phyloP scores from a whole-genome alignment of 1,140 invertebrate genomes.

The Trichonephila clavata region DNA sequence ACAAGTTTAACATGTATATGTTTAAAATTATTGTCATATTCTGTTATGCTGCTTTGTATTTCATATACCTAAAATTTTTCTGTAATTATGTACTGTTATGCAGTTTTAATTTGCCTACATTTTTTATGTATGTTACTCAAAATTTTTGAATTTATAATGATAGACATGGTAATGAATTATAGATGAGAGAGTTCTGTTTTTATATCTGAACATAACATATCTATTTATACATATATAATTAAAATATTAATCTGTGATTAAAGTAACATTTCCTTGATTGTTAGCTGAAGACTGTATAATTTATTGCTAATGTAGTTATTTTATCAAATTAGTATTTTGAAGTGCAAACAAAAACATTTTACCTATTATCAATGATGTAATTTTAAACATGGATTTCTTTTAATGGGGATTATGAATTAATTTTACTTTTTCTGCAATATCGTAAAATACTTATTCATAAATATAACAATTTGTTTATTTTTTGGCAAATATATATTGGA shows the following conservation, averaged over 20 bases:
- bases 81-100: no score
- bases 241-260: not conserved
- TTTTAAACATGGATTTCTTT: not conserved
- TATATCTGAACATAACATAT: not conserved
- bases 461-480: not conserved
- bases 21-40: no score
- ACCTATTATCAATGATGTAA: not conserved
- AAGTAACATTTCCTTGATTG: not conserved
- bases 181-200: not conserved
- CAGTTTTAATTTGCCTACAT: no score
- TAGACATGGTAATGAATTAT: not conserved
- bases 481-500: slow-evolving; percentile 24
- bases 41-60: no score
- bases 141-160: no score
- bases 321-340: slow-evolving; percentile 3
- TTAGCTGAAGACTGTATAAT: not conserved
- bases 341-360: not conserved
- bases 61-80: no score
- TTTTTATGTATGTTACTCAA: no score
- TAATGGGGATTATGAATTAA: not conserved
- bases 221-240: not conserved
- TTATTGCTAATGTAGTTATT: not conserved
- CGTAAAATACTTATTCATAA: not conserved
- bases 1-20: no score
- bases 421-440: not conserved